These are phyloP conservation scores for Chaetogeoica ovagalla DNA, from an alignment of 2,888 invertebrate species.

Conservation along the genomic window DNA sequence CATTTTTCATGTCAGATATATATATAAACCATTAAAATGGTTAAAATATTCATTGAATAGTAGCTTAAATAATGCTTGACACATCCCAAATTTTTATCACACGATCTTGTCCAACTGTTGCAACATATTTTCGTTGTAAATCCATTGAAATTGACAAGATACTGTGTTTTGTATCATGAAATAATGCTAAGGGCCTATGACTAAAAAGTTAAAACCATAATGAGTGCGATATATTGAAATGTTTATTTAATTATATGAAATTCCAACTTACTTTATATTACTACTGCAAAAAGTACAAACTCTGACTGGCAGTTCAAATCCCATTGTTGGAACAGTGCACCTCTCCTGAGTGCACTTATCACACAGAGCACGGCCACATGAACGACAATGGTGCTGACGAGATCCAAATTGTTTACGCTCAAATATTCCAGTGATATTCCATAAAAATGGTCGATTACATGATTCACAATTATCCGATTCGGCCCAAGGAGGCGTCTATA, in stretches of 20 bases:
- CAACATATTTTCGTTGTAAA: slow-evolving; percentile 81
- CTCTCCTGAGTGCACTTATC: slow-evolving; percentile 87
- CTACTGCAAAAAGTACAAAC: slow-evolving; percentile 91
- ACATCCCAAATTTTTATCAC: slow-evolving; percentile 93
- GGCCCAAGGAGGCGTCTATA: slow-evolving; percentile 87
- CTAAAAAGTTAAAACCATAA: slow-evolving; percentile 64
- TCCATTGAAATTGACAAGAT: slow-evolving; percentile 87
- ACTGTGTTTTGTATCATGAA: slow-evolving; percentile 93
- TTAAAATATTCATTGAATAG: background rate
- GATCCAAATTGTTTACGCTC: slow-evolving; percentile 90
- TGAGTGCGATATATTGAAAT: background rate
- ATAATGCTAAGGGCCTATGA: slow-evolving; percentile 87
- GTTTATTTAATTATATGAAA: background rate
- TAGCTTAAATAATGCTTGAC: slow-evolving; percentile 65
- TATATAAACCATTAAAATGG: background rate
- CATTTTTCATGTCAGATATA: slow-evolving; percentile 8
- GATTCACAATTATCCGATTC: slow-evolving; percentile 93
- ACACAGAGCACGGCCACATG: slow-evolving; percentile 95
- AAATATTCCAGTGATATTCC: slow-evolving; percentile 99
- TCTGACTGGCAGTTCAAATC: slow-evolving; percentile 96
- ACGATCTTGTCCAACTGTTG: slow-evolving; percentile 93
- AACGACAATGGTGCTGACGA: slow-evolving; percentile 87
- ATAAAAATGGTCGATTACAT: slow-evolving; percentile 95
- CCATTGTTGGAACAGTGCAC: slow-evolving; percentile 91
- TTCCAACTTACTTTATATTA: slow-evolving; percentile 77